Evolutionary conservation across 2,797 vertebrate genomes (phyloP), one percentile per base, ranked within the genome.

Genomic region (Alcedo quadribrachys): DNA sequence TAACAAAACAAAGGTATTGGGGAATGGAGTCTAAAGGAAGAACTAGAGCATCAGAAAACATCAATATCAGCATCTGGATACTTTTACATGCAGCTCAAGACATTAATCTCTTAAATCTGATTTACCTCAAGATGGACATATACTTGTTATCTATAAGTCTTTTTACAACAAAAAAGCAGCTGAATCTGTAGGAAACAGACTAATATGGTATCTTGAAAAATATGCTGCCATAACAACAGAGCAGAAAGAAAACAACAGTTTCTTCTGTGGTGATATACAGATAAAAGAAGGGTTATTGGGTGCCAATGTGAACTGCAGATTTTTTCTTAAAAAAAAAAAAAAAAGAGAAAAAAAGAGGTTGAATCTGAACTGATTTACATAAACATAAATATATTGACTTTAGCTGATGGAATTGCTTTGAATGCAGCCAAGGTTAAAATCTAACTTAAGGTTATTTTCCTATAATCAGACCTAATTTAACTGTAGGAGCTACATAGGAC

Each of bases 141-240:
- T 9, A 67, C 9, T 11, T 37, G 12, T 12, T 69, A 81, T 66
- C 17, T 60, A 11, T 37, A 68, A 60, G 13, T 11, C 1, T 67
- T 74, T 91, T 70, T 70, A 32, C 43, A 76, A 24, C 48, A n/a
- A 42, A 84, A 76, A 74, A 80, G 6, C 4, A n/a, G 50, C 35
- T 75, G 55, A 87, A 51, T 69, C 8, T 57, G 27, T 32, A 65
- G 24, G 42, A 89, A 77, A 73, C 9, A 78, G 12, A n/a, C 35
- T 54, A 89, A 67, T 77, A 67, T 28, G 17, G 18, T 83, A 88
- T 30, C 57, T 83, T 79, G 67, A 81, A 87, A 93, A 77, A 87
- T 70, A 86, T 68, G 53, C 92, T 89, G 27, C 70, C 71, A 67
- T 92, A 85, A 95, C 74, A 87, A 87, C 83, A 81, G 58, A 78